These are phyloP conservation scores for Cichladusa arquata DNA, from an alignment of 2,113 vertebrate species.

Conservation along the genomic window DNA sequence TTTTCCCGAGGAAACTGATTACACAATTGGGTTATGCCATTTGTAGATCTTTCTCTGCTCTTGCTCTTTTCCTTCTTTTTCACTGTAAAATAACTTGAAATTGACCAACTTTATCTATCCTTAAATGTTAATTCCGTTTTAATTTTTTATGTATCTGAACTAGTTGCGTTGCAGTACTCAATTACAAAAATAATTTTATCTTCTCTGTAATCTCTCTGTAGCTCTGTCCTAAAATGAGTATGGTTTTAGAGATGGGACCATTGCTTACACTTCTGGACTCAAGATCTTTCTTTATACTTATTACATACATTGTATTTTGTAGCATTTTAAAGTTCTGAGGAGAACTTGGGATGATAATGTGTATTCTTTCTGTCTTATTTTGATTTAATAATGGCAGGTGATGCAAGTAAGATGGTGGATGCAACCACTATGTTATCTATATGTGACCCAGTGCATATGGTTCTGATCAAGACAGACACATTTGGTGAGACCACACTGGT, in stretches of 20 bases:
- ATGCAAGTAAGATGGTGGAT: conserved; percentile 90
- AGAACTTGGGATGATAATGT: background rate
- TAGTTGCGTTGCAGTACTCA: background rate
- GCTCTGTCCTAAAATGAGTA: background rate
- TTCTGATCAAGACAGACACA: conserved; percentile 90
- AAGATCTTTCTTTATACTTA: background rate
- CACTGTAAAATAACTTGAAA: background rate
- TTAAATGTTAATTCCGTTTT: background rate
- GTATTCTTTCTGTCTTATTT: background rate
- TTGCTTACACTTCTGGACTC: rapidly evolving
- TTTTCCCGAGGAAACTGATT: background rate
- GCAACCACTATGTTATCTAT: conserved; percentile 90
- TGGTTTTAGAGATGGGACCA: background rate
- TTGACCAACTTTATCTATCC: background rate
- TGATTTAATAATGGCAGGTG: conserved; percentile 75
- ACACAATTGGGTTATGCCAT: background rate
- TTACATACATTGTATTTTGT: background rate
- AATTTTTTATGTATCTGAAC: background rate
- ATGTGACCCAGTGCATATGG: conserved; percentile 92
- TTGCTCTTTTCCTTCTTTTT: background rate
- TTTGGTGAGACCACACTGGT: conserved; percentile 87
- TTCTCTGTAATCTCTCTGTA: background rate
- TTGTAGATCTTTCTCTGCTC: background rate
- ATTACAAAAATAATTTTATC: background rate
- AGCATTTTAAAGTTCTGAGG: background rate